Base-by-base conservation (phyloP, 2,113 vertebrate species). In the Eulemur rufifrons region DNA sequence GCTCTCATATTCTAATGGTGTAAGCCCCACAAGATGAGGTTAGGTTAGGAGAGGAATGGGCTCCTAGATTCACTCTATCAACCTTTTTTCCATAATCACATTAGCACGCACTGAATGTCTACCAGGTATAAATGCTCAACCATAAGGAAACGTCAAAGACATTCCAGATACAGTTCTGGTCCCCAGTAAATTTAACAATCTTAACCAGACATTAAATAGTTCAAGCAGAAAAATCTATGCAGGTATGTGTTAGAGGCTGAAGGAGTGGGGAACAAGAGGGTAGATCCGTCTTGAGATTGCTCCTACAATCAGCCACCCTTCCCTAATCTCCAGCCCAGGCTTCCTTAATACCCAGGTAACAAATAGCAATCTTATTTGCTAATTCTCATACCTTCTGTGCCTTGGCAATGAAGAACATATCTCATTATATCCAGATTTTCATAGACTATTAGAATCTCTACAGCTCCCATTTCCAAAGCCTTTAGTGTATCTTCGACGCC, bases 371-470 rank as follows among this genome's bases (percentile, higher is more conserved):
- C 2, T 21, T 64, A 88, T 80, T 80, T 92, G 89, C 37, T 93
- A 95, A 82, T 94, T 80, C n/a, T 94, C 92, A 87, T 99, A 99
- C 99, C 99, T 99, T 99, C 99, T 0, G 99, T 99, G 94, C 99
- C 99, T 98, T 99, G 99, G 98, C 99, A 99, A 98, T 99, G 99
- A 96, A 99, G 99, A 97, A 99, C 99, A 1, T 99, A 99, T 98
- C 99, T 99, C 99, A 99, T 99, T 89, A 99, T 99, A 98, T 99
- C 99, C 97, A 99, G 99, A 97, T 99, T 99, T 98, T 99, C 99
- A 96, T 99, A 99, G 96, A 99, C 99, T 98, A 99, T 99, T 98
- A 99, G 99, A 97, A 99, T 99, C 98, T 99, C 99, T 98, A 99
- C 99, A 45, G 99, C 99, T 98, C 99, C 99, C 99, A 99, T 99